Evolutionary conservation across 2,797 vertebrate species (phyloP).

Genomic region (Taeniopygia guttata): DNA sequence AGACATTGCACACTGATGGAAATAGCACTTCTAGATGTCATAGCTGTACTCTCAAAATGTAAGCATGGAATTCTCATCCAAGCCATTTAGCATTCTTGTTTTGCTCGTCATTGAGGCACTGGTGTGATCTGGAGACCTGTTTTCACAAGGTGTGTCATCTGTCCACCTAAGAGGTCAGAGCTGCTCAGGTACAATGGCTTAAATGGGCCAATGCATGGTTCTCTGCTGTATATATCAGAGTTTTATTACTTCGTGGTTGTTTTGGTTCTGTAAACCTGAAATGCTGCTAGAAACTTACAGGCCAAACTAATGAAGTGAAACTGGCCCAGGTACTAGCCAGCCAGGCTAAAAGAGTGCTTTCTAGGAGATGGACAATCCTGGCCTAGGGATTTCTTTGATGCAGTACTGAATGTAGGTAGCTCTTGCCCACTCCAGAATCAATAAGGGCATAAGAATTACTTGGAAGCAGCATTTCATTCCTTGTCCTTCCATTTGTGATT

Average conservation of each 20-base stretch:
- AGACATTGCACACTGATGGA: not conserved
- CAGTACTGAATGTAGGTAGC: not conserved
- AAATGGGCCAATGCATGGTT: not conserved
- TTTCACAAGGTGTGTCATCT: not conserved
- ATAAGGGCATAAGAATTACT: conserved; percentile 6
- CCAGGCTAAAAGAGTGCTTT: not conserved
- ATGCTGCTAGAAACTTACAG: not conserved
- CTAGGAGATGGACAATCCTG: not conserved
- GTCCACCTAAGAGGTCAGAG: not conserved
- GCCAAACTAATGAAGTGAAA: not conserved
- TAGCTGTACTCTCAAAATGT: not conserved
- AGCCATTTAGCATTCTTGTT: not conserved
- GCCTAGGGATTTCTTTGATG: not conserved
- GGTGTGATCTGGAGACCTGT: not conserved
- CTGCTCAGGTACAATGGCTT: not conserved
- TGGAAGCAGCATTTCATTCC: conserved; percentile 30
- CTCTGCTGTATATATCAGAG: not conserved
- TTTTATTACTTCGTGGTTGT: not conserved
- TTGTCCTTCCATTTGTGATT: conserved; percentile 23
- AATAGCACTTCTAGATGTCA: not conserved
- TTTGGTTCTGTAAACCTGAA: not conserved
- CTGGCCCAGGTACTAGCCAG: not conserved
- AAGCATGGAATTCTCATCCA: not conserved
- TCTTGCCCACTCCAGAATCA: not conserved
- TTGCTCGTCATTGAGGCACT: not conserved